These are phyloP conservation scores for Zoroaster sp. DNA, from an alignment of 53 echinoderm and acorn worm genomes.

Conservation along the genomic window DNA sequence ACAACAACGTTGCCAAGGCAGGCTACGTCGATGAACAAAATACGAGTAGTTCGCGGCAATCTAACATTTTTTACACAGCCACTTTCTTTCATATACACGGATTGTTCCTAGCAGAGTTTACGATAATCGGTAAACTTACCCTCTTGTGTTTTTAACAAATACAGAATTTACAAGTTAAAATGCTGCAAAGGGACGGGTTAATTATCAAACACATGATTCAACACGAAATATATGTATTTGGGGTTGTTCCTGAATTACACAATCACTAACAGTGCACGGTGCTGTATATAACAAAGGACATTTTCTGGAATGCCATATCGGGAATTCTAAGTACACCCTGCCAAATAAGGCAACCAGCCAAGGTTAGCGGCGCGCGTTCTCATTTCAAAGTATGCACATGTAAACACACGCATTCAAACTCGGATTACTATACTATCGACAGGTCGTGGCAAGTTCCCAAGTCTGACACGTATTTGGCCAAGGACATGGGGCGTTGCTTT, in stretches of 20 bases:
- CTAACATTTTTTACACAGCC: neutral
- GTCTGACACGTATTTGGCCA: no score
- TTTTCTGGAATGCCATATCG: conserved; percentile 34
- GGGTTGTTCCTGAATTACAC: conserved; percentile 27
- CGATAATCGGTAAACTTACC: no score
- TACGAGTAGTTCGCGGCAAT: conserved; percentile 31
- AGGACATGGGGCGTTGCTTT: no score
- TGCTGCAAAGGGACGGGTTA: neutral
- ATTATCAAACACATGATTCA: neutral
- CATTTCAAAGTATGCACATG: conserved; percentile 20
- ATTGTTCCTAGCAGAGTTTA: neutral
- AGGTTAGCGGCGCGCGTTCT: neutral
- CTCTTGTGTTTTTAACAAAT: neutral
- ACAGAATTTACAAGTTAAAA: neutral
- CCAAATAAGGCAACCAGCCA: conserved; percentile 39
- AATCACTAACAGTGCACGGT: neutral
- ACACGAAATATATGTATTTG: conserved; percentile 21
- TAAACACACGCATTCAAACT: conserved; percentile 16
- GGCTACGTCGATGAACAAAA: neutral
- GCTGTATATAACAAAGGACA: conserved; percentile 33
- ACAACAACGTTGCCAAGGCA: conserved; percentile 67
- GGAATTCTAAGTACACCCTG: conserved; percentile 20
- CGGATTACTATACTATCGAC: no score
- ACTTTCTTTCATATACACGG: neutral
- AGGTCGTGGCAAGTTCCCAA: no score